Conservation (phyloP, 1,140 invertebrate species). For the Luehdorfia chinensis region DNA sequence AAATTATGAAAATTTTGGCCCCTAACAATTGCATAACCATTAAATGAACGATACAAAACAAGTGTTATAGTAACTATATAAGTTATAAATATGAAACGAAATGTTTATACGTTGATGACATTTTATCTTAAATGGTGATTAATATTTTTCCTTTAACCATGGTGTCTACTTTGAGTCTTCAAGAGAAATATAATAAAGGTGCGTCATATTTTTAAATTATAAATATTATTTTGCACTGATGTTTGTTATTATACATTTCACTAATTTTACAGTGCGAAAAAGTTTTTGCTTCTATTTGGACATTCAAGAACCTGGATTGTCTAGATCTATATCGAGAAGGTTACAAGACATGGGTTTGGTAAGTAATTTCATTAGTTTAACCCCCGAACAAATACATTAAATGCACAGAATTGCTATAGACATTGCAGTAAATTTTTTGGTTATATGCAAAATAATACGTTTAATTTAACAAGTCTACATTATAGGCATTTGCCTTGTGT, state of each 20-base stretch:
- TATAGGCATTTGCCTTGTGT: slow-evolving; percentile 15
- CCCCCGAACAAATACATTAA: slow-evolving; percentile 44
- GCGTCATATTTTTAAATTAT: slow-evolving; percentile 20
- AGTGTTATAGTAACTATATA: not conserved
- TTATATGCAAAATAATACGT: slow-evolving; percentile 30
- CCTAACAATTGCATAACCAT: slow-evolving; percentile 31
- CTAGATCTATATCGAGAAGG: slow-evolving; percentile 79
- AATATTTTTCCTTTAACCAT: slow-evolving; percentile 40
- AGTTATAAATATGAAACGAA: slow-evolving; percentile 12
- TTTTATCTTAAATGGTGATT: slow-evolving; percentile 20
- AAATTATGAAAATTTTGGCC: slow-evolving; percentile 36
- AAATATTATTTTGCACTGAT: slow-evolving; percentile 2
- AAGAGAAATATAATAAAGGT: slow-evolving; percentile 68
- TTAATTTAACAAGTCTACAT: slow-evolving; percentile 23
- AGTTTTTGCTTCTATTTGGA: slow-evolving; percentile 85
- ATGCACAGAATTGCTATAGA: slow-evolving; percentile 22
- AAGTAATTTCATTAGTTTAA: slow-evolving; percentile 61
- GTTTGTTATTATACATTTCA: slow-evolving; percentile 16
- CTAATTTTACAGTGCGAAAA: slow-evolving; percentile 56
- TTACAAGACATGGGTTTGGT: slow-evolving; percentile 83
- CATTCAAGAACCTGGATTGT: slow-evolving; percentile 80
- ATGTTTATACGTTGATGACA: slow-evolving; percentile 16
- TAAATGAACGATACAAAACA: slow-evolving; percentile 18
- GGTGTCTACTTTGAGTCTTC: slow-evolving; percentile 60
- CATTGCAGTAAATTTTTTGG: slow-evolving; percentile 45